Evolutionary conservation across 2,113 vertebrate species (phyloP).

Genomic region (Corythornis vintsioides): DNA sequence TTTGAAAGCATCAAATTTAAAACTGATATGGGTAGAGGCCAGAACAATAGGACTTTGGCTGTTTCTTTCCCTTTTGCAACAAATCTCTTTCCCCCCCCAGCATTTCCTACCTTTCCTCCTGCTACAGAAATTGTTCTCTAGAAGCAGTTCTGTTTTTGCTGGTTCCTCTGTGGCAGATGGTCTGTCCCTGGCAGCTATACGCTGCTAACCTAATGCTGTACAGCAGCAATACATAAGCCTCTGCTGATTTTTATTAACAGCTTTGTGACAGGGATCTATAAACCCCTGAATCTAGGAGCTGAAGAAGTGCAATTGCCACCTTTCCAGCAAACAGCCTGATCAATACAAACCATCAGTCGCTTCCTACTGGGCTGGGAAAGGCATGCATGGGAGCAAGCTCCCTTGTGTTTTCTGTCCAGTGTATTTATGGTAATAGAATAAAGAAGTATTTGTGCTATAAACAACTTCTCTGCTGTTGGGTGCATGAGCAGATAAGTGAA

Average conservation of each 20-base stretch:
- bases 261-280: neutral
- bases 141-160: neutral
- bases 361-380: neutral
- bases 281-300: neutral
- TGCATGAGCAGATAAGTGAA: neutral
- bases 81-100: neutral
- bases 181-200: neutral
- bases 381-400: neutral
- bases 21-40: neutral
- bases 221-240: neutral
- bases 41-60: neutral
- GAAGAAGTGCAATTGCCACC: neutral
- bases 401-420: neutral
- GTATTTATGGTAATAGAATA: neutral
- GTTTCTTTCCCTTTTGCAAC: neutral
- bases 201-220: neutral
- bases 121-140: neutral
- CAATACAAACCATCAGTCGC: neutral
- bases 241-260: conserved; percentile 7
- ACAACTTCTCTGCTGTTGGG: neutral
- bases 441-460: conserved; percentile 16
- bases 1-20: neutral
- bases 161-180: conserved; percentile 27
- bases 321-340: neutral
- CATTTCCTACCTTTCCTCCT: neutral